Evolutionary conservation across 2,888 invertebrate genomes (phyloP).

Genomic region (Scaptomyza flava): DNA sequence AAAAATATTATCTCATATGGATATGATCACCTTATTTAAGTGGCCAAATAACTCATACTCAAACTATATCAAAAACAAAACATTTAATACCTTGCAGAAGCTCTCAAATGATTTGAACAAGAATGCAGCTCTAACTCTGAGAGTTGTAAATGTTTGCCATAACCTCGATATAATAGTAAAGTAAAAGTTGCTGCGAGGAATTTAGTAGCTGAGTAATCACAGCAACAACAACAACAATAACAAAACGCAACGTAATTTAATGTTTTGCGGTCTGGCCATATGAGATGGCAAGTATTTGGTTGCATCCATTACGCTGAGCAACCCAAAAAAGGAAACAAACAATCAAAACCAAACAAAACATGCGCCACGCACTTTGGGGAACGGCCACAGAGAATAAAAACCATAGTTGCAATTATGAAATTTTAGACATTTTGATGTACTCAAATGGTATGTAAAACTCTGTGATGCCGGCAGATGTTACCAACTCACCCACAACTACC

Average conservation of each 20-base stretch:
- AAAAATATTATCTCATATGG: not conserved
- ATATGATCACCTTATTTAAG: too few species aligned
- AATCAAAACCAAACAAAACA: slow-evolving; percentile 36
- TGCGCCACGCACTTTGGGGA: slow-evolving; percentile 26
- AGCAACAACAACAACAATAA: slow-evolving; percentile 1
- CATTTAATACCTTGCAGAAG: too few species aligned
- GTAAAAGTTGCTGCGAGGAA: not conserved
- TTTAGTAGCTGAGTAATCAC: not conserved
- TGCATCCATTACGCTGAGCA: slow-evolving; percentile 36
- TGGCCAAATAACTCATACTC: too few species aligned
- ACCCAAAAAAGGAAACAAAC: slow-evolving; percentile 16
- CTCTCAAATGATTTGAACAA: not conserved
- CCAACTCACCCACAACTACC: slow-evolving; percentile 3
- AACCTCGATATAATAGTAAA: slow-evolving; percentile 20
- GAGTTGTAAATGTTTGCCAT: slow-evolving; percentile 9
- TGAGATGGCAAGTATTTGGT: slow-evolving; percentile 48
- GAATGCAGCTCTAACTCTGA: not conserved
- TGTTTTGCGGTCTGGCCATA: slow-evolving; percentile 55
- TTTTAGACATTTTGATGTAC: slow-evolving; percentile 76
- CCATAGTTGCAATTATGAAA: slow-evolving; percentile 76
- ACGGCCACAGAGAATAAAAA: slow-evolving; percentile 22
- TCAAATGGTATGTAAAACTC: slow-evolving; percentile 50
- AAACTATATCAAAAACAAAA: too few species aligned
- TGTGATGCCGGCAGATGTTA: slow-evolving; percentile 49
- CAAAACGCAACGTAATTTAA: slow-evolving; percentile 48